A percentile compares a stretch with the other conserved stretches of the same genome.
Conservation (phyloP, 2,888 invertebrate species). For the Andrena bicolor region DNA sequence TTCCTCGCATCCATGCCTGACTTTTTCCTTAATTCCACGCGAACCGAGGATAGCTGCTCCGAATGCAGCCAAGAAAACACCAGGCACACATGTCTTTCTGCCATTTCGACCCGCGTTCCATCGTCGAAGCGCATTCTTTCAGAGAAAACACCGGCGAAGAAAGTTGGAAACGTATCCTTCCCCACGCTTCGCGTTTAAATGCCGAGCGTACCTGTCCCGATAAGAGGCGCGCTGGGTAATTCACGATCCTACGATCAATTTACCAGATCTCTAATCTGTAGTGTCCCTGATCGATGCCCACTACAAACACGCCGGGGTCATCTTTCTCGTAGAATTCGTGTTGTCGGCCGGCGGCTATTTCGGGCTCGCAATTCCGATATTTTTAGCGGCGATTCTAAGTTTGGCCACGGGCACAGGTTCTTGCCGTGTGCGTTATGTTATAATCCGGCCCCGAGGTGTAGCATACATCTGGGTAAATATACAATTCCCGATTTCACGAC, state of each 20-base stretch:
- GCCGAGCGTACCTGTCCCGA: slow-evolving; percentile 7
- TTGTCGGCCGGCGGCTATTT: slow-evolving; percentile 62
- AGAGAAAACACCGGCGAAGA: slow-evolving; percentile 49
- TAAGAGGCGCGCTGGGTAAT: slow-evolving; percentile 12
- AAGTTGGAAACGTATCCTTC: slow-evolving; percentile 35
- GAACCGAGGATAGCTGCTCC: not conserved
- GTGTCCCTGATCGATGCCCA: slow-evolving; percentile 19
- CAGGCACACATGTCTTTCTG: not conserved
- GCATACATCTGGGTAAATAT: slow-evolving; percentile 54
- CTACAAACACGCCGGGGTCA: slow-evolving; percentile 20
- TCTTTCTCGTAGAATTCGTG: slow-evolving; percentile 60
- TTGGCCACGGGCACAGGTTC: slow-evolving; percentile 57
- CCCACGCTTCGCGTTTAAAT: not conserved
- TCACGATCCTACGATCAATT: not conserved
- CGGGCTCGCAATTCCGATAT: slow-evolving; percentile 66
- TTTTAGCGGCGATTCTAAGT: slow-evolving; percentile 67
- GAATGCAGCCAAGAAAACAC: not conserved
- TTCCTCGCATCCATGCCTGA: no score
- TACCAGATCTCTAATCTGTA: not conserved
- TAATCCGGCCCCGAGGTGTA: slow-evolving; percentile 47
- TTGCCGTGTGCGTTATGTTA: slow-evolving; percentile 62
- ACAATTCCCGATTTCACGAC: slow-evolving; percentile 46
- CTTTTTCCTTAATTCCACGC: not conserved
- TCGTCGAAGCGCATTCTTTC: slow-evolving; percentile 51
- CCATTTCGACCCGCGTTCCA: slow-evolving; percentile 12